A percentile compares a stretch with the other conserved stretches of the same genome.
These are phyloP conservation scores for Corythucha ciliata DNA, from an alignment of 2,888 invertebrate genomes.

Conservation along the genomic window DNA sequence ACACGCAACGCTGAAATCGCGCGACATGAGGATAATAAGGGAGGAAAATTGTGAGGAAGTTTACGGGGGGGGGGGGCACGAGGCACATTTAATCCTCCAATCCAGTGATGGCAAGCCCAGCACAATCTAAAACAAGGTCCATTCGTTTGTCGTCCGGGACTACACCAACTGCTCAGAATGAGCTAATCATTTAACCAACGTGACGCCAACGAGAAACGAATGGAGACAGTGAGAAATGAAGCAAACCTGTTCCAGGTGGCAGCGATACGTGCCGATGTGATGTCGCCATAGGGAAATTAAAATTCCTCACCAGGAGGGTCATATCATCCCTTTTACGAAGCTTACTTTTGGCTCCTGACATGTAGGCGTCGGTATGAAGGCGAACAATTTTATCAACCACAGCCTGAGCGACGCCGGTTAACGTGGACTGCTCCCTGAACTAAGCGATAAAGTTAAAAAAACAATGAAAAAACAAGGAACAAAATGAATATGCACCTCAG, in stretches of 20 bases:
- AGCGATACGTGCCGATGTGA: no score
- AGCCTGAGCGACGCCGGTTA: constrained; percentile 74
- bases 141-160: no score
- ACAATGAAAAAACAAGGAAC: neutral
- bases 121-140: no score
- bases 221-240: no score
- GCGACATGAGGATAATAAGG: no score
- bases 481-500: constrained; percentile 47
- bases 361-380: constrained; percentile 69
- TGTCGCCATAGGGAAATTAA: constrained; percentile 68
- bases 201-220: neutral
- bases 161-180: no score
- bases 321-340: constrained; percentile 63
- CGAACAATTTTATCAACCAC: constrained; percentile 74
- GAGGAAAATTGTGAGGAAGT: no score
- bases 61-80: no score
- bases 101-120: no score
- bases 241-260: no score
- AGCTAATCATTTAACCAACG: neutral
- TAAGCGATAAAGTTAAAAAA: constrained; percentile 39
- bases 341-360: constrained; percentile 43
- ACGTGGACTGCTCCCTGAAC: constrained; percentile 67
- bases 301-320: constrained; percentile 74
- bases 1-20: no score
- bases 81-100: no score